Evolutionary conservation across 2,888 invertebrate genomes (phyloP).

Genomic region (Criorhina ranunculi): DNA sequence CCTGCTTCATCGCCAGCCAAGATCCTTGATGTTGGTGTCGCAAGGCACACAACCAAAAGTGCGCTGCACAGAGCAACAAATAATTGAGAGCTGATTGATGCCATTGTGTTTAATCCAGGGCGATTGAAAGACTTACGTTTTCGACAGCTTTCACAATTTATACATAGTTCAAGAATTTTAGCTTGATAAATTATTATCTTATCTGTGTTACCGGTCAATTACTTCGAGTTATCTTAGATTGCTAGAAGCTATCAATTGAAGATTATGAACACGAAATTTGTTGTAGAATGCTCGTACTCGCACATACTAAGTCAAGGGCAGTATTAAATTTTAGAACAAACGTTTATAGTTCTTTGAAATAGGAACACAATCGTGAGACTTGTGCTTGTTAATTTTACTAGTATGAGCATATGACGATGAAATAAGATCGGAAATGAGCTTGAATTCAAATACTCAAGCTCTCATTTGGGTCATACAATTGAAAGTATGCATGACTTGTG

Average conservation of each 20-base stretch:
- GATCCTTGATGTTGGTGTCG: slow-evolving; percentile 78
- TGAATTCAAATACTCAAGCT: too few species aligned
- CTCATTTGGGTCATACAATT: too few species aligned
- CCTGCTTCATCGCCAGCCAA: slow-evolving; percentile 81
- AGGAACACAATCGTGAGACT: not conserved
- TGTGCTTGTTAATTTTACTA: not conserved
- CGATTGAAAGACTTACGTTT: slow-evolving; percentile 61
- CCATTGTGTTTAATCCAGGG: slow-evolving; percentile 53
- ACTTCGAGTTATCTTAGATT: slow-evolving; percentile 35
- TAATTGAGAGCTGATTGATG: slow-evolving; percentile 27
- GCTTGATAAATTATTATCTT: slow-evolving; percentile 33
- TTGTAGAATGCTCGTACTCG: not conserved
- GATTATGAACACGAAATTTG: not conserved
- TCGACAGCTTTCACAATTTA: slow-evolving; percentile 59
- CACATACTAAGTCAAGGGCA: not conserved
- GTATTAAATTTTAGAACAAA: not conserved
- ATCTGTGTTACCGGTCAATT: slow-evolving; percentile 23
- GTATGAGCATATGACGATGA: too few species aligned
- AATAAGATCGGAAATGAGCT: too few species aligned
- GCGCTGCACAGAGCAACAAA: slow-evolving; percentile 38
- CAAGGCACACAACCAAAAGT: slow-evolving; percentile 22
- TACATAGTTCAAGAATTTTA: slow-evolving; percentile 46
- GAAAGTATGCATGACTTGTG: too few species aligned
- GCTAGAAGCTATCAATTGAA: slow-evolving; percentile 16
- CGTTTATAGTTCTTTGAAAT: not conserved